These are phyloP conservation scores for Ophthalmolycus amberensis DNA, from an alignment of 2,113 vertebrate genomes.

Conservation along the genomic window DNA sequence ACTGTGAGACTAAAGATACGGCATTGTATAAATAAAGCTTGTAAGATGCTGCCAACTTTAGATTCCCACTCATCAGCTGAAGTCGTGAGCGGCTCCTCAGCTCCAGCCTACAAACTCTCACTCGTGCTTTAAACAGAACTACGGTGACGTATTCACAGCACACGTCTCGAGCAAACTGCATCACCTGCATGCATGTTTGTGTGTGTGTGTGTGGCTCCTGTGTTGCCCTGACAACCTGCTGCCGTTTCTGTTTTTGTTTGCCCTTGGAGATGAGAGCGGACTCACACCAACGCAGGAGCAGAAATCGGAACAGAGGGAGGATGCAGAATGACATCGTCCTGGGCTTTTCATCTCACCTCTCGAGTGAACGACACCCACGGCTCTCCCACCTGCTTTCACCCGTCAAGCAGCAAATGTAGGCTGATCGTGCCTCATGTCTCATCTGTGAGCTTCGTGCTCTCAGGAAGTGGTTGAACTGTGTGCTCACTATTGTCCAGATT, in stretches of 20 bases:
- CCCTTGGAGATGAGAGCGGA: conserved; percentile 64
- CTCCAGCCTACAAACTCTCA: conserved; percentile 42
- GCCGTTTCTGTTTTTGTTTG: conserved; percentile 69
- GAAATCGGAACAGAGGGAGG: conserved; percentile 65
- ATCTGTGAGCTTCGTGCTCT: conserved; percentile 30
- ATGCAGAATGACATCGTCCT: conserved; percentile 46
- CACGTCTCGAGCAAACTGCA: conserved; percentile 36
- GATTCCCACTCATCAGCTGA: conserved; percentile 58
- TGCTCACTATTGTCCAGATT: not conserved
- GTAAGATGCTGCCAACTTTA: conserved; percentile 48
- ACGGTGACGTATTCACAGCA: conserved; percentile 48
- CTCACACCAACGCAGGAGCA: conserved; percentile 67
- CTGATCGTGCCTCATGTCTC: conserved; percentile 40
- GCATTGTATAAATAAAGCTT: conserved; percentile 53
- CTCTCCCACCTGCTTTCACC: conserved; percentile 73
- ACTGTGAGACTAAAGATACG: conserved; percentile 43
- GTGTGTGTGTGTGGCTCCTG: conserved; percentile 30
- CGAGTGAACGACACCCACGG: conserved; percentile 63
- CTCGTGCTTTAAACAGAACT: conserved; percentile 48
- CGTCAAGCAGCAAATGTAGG: conserved; percentile 55
- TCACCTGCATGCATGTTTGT: conserved; percentile 50
- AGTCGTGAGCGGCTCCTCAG: conserved; percentile 73
- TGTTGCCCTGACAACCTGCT: conserved; percentile 79
- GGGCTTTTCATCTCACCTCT: conserved; percentile 59
- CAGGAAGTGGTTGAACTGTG: conserved; percentile 17